Conservation (phyloP, 2,113 vertebrate genomes). For the Callocephalon fimbriatum region DNA sequence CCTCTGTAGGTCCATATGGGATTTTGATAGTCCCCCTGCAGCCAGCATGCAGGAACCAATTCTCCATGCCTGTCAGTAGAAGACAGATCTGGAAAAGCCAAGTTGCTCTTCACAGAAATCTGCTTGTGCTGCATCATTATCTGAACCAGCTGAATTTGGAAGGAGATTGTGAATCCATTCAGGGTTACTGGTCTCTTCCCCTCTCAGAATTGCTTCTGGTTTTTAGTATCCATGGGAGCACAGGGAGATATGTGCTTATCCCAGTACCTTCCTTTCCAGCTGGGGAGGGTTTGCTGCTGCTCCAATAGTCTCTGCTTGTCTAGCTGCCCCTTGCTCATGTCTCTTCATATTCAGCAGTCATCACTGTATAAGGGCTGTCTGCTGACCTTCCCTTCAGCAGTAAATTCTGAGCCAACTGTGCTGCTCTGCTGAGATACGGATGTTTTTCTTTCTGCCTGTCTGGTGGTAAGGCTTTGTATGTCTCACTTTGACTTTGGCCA, state of each 20-base stretch:
- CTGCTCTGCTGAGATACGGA: slow-evolving; percentile 4
- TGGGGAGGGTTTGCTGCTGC: not conserved
- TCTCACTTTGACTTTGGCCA: slow-evolving; percentile 49
- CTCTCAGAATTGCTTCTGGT: not conserved
- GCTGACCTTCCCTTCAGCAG: slow-evolving; percentile 13
- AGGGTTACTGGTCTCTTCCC: not conserved
- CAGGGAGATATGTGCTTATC: not conserved
- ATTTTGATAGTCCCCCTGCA: not conserved
- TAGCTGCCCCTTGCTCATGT: not conserved
- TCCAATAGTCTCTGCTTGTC: not conserved
- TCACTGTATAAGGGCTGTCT: not conserved
- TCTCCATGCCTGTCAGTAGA: not conserved
- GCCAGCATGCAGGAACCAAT: not conserved
- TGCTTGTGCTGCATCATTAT: not conserved
- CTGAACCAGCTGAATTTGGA: not conserved
- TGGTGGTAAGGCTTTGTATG: not conserved
- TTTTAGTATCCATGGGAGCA: not conserved
- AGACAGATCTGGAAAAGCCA: not conserved
- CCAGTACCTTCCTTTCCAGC: not conserved
- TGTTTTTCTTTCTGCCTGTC: not conserved
- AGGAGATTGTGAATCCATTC: not conserved
- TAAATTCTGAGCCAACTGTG: not conserved
- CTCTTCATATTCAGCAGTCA: not conserved
- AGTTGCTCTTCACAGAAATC: not conserved
- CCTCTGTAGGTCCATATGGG: not conserved